Evolutionary conservation across 2,888 invertebrate genomes (phyloP).

Genomic region (Xylota segnis): DNA sequence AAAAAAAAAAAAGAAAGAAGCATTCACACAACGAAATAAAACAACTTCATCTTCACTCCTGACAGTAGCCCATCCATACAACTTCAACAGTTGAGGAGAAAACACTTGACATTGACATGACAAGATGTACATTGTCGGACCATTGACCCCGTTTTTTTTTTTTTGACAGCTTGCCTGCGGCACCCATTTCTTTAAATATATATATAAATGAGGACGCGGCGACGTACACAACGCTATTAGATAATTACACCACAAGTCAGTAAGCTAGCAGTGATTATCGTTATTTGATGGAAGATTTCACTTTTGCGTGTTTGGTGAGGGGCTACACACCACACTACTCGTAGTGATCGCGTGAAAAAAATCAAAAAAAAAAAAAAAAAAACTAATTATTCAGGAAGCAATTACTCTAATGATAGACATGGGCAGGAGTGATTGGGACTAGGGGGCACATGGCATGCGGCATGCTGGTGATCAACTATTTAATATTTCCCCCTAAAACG

Average conservation of each 20-base stretch:
- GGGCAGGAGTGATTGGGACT: slow-evolving; percentile 42
- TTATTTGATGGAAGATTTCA: slow-evolving; percentile 58
- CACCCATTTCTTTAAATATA: slow-evolving; percentile 29
- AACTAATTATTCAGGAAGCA: slow-evolving; percentile 74
- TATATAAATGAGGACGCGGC: slow-evolving; percentile 30
- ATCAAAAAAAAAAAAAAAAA: slow-evolving; percentile 55
- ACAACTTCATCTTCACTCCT: slow-evolving; percentile 28
- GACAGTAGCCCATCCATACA: slow-evolving; percentile 37
- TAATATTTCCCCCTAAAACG: slow-evolving; percentile 38
- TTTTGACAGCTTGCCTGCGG: slow-evolving; percentile 47
- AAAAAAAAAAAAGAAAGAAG: too few relatives aligned
- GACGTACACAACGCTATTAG: slow-evolving; percentile 48
- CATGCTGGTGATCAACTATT: slow-evolving; percentile 63
- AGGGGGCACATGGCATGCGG: slow-evolving; percentile 55
- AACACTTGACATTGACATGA: slow-evolving; percentile 68
- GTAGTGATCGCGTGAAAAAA: slow-evolving; percentile 49
- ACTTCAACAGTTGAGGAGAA: slow-evolving; percentile 39
- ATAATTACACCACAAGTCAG: slow-evolving; percentile 55
- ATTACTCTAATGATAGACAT: slow-evolving; percentile 62
- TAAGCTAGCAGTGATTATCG: slow-evolving; percentile 51
- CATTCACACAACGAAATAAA: slow-evolving; percentile 18
- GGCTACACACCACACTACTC: too few relatives aligned
- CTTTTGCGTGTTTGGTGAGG: slow-evolving; percentile 52
- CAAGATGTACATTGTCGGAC: slow-evolving; percentile 60
- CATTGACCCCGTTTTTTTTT: slow-evolving; percentile 55